These are phyloP conservation scores for Alces alces DNA, from an alignment of 2,113 vertebrate genomes.

Conservation along the genomic window DNA sequence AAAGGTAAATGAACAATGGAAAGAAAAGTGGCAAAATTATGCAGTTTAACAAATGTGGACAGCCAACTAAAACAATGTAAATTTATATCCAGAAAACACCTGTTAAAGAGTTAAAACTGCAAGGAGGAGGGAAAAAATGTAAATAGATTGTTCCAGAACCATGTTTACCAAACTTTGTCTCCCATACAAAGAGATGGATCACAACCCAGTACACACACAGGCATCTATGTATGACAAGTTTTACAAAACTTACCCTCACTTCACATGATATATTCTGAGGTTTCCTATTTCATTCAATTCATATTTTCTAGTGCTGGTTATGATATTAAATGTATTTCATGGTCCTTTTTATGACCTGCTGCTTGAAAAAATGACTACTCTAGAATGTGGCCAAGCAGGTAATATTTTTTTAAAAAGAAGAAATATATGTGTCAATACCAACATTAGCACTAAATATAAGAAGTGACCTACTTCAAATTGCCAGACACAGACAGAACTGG, in stretches of 20 bases:
- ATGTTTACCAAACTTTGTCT: not conserved
- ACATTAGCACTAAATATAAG: not conserved
- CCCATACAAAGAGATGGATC: not conserved
- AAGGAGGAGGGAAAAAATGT: not conserved
- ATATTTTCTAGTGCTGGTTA: not conserved
- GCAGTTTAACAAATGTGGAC: not conserved
- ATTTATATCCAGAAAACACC: not conserved
- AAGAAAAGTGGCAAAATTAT: not conserved
- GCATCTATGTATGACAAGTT: not conserved
- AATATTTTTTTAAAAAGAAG: not conserved
- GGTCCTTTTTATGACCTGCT: not conserved
- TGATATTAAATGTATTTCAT: not conserved
- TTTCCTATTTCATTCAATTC: constrained; percentile 10
- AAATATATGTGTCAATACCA: not conserved
- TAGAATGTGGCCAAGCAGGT: not conserved
- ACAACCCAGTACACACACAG: not conserved
- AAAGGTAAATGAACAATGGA: not conserved
- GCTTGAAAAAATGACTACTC: not conserved
- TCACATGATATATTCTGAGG: not conserved
- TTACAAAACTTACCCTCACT: not conserved
- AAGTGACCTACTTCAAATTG: not conserved
- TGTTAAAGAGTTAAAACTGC: not conserved
- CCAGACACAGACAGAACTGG: not conserved
- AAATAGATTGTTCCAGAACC: not conserved
- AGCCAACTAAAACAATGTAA: not conserved